Evolutionary conservation across 2,797 vertebrate species (phyloP).

Genomic region (Mastacembelus armatus): DNA sequence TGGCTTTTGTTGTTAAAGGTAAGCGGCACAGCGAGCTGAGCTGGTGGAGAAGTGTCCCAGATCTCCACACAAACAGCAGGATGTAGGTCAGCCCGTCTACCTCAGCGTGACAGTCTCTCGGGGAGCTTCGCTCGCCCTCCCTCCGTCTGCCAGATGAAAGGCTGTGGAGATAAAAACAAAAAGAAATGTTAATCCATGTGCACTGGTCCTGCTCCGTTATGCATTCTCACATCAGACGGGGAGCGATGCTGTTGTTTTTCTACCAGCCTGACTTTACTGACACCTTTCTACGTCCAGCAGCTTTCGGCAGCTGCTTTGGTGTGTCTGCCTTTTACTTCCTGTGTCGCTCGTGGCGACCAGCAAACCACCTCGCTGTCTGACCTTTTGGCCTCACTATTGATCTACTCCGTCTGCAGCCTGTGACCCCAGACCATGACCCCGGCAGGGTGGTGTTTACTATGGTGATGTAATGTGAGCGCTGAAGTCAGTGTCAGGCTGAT

Average conservation of each 20-base stretch:
- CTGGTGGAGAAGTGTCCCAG: slow-evolving; percentile 63
- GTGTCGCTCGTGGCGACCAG: slow-evolving; percentile 69
- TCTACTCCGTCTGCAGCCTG: slow-evolving; percentile 75
- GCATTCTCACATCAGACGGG: no score
- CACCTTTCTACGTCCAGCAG: slow-evolving; percentile 33
- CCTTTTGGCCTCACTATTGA: slow-evolving; percentile 76
- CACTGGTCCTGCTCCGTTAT: slow-evolving; percentile 8
- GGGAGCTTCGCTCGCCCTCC: slow-evolving; percentile 64
- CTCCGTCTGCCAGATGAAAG: slow-evolving; percentile 67
- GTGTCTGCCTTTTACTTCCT: slow-evolving; percentile 66
- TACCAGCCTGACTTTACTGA: slow-evolving; percentile 35
- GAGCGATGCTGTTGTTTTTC: slow-evolving; percentile 7
- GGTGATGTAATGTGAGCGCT: slow-evolving; percentile 62
- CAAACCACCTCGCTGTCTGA: slow-evolving; percentile 76
- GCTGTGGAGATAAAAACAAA: slow-evolving; percentile 73
- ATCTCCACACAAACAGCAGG: slow-evolving; percentile 70
- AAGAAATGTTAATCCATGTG: slow-evolving; percentile 66
- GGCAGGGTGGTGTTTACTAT: slow-evolving; percentile 65
- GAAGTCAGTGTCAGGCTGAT: slow-evolving; percentile 42
- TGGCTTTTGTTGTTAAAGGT: slow-evolving; percentile 56
- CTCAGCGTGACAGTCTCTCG: slow-evolving; percentile 72
- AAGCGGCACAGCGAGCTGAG: no score
- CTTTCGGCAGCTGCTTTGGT: slow-evolving; percentile 49
- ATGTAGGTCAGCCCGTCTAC: slow-evolving; percentile 83
- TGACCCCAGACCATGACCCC: slow-evolving; percentile 72